Evolutionary conservation across 2,888 invertebrate species (phyloP).

Genomic region (Theodoxus fluviatilis): DNA sequence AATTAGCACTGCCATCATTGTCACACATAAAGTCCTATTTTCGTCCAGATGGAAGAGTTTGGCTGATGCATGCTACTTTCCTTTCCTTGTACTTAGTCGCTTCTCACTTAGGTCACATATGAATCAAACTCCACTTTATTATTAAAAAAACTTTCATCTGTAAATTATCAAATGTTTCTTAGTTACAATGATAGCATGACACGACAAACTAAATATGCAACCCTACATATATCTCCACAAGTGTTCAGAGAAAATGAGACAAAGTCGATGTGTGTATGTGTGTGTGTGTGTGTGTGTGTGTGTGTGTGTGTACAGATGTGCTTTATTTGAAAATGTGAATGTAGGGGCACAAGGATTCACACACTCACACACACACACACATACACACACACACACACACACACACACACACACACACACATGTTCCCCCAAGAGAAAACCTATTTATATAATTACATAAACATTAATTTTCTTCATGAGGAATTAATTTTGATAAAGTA

Average conservation of each 20-base stretch:
- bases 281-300: background rate
- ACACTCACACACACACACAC: too few species aligned
- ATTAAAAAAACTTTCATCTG: background rate
- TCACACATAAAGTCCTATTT: too few species aligned
- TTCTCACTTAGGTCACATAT: too few species aligned
- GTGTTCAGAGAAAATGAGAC: background rate
- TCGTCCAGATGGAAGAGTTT: too few species aligned
- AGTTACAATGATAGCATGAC: background rate
- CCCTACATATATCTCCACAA: background rate
- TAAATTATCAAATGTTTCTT: background rate
- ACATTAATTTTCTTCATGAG: background rate
- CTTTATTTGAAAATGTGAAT: background rate
- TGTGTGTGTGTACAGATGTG: slow-evolving; percentile 9
- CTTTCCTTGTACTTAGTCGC: too few species aligned
- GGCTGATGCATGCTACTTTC: too few species aligned
- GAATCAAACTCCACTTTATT: background rate
- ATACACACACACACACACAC: too few species aligned
- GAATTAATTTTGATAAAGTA: too few species aligned
- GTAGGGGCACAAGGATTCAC: too few species aligned
- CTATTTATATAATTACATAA: background rate
- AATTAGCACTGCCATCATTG: too few species aligned
- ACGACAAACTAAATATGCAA: background rate
- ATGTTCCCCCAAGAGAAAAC: background rate
- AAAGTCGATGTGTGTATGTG: too few species aligned
- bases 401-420: too few species aligned